phyloP scores from a whole-genome alignment of 1,140 invertebrate species.

The Eubasilissa regina region DNA sequence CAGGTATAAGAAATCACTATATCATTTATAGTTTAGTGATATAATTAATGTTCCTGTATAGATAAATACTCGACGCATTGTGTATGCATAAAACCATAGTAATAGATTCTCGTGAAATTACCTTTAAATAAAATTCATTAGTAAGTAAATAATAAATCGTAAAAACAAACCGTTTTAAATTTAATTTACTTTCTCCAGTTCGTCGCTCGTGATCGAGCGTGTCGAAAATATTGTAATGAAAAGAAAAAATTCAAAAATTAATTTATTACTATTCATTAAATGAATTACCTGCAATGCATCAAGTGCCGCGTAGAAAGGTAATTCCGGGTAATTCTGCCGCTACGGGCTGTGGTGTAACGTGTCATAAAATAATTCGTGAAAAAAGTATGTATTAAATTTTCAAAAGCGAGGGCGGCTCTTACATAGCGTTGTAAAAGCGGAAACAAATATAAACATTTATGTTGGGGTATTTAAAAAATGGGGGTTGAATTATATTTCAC shows the following conservation, averaged over 20 bases:
- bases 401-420: neutral
- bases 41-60: no score
- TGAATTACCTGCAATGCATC: slow-evolving; percentile 4
- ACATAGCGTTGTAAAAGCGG: neutral
- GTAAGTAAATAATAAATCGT: slow-evolving; percentile 6
- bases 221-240: slow-evolving; percentile 8
- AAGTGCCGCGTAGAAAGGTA: neutral
- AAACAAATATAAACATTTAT: neutral
- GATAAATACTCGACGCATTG: no score
- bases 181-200: slow-evolving; percentile 24
- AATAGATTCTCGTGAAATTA: no score
- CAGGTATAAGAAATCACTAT: no score
- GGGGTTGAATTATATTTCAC: neutral
- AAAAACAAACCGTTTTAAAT: slow-evolving; percentile 1
- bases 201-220: neutral
- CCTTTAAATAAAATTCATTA: neutral
- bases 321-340: slow-evolving; percentile 1
- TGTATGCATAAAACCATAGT: no score
- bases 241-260: slow-evolving; percentile 6
- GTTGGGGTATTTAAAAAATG: neutral
- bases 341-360: neutral
- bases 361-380: neutral
- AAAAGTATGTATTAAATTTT: slow-evolving; percentile 28
- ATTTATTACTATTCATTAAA: slow-evolving; percentile 35
- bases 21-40: no score